Percentiles rank a stretch among this genome's conserved stretches.
Evolutionary conservation across 2,797 vertebrate species (phyloP).

Genomic region (Ceryle rudis): DNA sequence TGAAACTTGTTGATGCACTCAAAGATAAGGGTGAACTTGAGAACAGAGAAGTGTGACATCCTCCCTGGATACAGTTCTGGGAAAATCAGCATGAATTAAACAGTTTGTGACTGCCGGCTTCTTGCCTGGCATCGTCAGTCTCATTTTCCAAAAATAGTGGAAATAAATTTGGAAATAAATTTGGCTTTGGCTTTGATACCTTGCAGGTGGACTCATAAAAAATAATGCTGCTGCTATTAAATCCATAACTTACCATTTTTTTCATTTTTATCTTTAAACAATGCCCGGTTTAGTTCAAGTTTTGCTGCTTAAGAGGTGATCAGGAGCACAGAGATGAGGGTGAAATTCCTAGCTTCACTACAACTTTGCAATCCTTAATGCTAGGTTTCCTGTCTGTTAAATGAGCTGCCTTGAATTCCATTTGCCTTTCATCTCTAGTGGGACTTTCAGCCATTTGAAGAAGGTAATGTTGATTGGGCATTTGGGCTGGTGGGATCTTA

Average conservation of each 20-base stretch:
- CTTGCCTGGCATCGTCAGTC: background rate
- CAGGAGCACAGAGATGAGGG: background rate
- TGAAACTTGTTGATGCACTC: background rate
- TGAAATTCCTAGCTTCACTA: background rate
- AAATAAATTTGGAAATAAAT: too few species aligned
- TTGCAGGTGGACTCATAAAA: background rate
- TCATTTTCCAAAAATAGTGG: background rate
- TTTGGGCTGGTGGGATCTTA: background rate
- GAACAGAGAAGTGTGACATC: background rate
- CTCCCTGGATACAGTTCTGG: background rate
- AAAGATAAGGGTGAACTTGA: background rate
- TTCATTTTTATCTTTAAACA: background rate
- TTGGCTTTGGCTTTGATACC: background rate
- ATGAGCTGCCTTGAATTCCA: background rate
- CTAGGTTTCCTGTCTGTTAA: background rate
- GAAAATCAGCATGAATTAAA: constrained; percentile 23
- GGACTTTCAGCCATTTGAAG: background rate
- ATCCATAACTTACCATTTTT: background rate
- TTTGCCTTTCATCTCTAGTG: background rate
- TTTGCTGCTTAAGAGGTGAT: background rate
- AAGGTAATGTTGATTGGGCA: background rate
- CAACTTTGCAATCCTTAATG: background rate
- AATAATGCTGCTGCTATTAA: background rate
- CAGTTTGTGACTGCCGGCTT: background rate
- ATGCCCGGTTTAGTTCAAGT: background rate